phyloP scores from a whole-genome alignment of 53 echinoderm and acorn worm genomes.

The Apostichopus leukothele region DNA sequence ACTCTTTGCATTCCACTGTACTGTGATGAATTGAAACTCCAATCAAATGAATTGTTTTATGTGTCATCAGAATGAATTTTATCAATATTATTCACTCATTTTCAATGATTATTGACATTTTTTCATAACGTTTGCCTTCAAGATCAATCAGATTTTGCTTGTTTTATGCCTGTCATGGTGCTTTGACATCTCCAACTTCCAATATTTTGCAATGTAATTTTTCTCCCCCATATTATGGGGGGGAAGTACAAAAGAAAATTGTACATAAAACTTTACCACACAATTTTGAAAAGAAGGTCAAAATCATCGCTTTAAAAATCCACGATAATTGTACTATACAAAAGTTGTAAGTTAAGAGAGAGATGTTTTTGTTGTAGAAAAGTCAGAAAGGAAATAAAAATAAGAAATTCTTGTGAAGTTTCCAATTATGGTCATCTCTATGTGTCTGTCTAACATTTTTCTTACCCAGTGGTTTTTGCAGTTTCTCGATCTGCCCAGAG shows the following conservation, averaged over 20 bases:
- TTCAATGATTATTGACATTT: background rate
- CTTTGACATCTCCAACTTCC: constrained; percentile 25
- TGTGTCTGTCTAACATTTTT: too few relatives aligned
- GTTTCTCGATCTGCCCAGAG: too few relatives aligned
- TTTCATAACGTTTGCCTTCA: constrained; percentile 36
- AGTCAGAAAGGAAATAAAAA: constrained; percentile 34
- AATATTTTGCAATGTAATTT: constrained; percentile 27
- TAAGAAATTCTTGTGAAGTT: constrained; percentile 32
- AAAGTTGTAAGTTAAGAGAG: constrained; percentile 31
- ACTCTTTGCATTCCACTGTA: constrained; percentile 9
- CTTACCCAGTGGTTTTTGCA: too few relatives aligned
- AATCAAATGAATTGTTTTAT: background rate
- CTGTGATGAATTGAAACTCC: background rate
- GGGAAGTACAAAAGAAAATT: constrained; percentile 15
- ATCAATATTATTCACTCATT: constrained; percentile 18
- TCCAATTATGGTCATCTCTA: background rate
- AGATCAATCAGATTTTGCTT: constrained; percentile 32
- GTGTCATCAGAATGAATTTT: constrained; percentile 4
- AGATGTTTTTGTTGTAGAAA: constrained; percentile 33
- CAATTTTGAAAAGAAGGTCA: constrained; percentile 13
- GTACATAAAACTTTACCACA: constrained; percentile 34
- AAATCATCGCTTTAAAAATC: constrained; percentile 46
- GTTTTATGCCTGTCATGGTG: constrained; percentile 45
- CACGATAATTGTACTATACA: constrained; percentile 30
- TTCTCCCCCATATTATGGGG: constrained; percentile 3